phyloP scores from a whole-genome alignment of 92 coral and sea anemone genomes.

The Phenganax subtilis region DNA sequence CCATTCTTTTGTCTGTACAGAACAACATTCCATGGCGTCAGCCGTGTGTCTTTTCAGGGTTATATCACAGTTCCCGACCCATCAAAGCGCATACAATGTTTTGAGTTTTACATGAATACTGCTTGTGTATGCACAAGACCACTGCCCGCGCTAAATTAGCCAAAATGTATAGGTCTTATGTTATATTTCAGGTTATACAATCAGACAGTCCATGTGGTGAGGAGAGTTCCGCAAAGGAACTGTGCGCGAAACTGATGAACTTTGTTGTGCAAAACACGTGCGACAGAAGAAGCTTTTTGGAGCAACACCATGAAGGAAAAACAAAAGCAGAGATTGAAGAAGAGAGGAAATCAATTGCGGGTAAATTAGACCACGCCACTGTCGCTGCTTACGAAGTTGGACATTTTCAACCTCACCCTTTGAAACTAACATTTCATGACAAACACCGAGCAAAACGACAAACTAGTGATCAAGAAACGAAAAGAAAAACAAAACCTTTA shows the following conservation, averaged over 20 bases:
- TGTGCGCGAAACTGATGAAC: constrained; percentile 83
- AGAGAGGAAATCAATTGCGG: constrained; percentile 72
- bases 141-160: too few species aligned
- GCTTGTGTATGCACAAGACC: too few species aligned
- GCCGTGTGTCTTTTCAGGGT: too few species aligned
- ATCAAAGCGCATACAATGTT: too few species aligned
- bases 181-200: constrained; percentile 61
- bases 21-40: too few species aligned
- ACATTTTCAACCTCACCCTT: constrained; percentile 58
- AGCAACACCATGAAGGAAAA: constrained; percentile 37
- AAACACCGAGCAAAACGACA: constrained; percentile 8
- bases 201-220: constrained; percentile 67
- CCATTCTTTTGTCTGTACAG: too few species aligned
- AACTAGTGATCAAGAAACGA: neutral
- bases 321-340: constrained; percentile 52
- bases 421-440: constrained; percentile 57
- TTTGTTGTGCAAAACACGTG: constrained; percentile 72
- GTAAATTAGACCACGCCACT: constrained; percentile 92
- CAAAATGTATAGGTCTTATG: neutral
- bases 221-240: constrained; percentile 63
- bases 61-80: too few species aligned
- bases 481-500: neutral
- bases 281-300: constrained; percentile 66
- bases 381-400: constrained; percentile 98
- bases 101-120: too few species aligned